Base-by-base conservation (phyloP, 2,888 invertebrate species). In the Pandemis cinnamomeana region DNA sequence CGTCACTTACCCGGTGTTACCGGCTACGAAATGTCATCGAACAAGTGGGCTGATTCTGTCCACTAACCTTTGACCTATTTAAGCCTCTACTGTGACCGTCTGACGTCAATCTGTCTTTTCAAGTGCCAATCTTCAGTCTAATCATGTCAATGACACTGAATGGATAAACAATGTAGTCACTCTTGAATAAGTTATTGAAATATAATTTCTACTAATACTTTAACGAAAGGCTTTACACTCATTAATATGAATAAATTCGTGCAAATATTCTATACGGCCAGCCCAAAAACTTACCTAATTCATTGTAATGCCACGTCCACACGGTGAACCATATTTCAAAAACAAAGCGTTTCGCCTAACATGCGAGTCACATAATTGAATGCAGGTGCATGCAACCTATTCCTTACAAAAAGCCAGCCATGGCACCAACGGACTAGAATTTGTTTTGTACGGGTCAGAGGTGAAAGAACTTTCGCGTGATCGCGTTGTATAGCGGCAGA, bases 401-500 rank as follows among this genome's bases (percentile, higher is more conserved):
- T 64, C 72, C 63, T 69, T 74, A 62, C 61, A 55, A 74, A 73
- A 67, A 74, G 66, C 55, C 66, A 27, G 64, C 66, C 60, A 44
- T 41, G 36, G 62, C 72, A 77, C 71, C 27, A 70, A 42, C 64
- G 75, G 71, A 78, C 77, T 76, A 71, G 71, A 73, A 77, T 77
- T 77, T 71, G 76, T 73, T 76, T 86, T 83, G 86, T 80, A 79
- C 89, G 83, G 93, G 93, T 93, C 92, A 93, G 84, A 80, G 93
- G 91, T 92, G 80, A 91, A 89, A 72, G 89, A 90, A 86, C 93
- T 84, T 80, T 91, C 81, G 92, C 93, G 91, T 92, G 92, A 87
- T 89, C 87, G 84, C 80, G 80, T 81, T 81, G 84, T 80, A 84
- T 83, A 83, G 84, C 82, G 83, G 82, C 82, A 84, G 83, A 87